phyloP scores from a whole-genome alignment of 1,140 invertebrate species.

The Wiebesia pumilae region DNA sequence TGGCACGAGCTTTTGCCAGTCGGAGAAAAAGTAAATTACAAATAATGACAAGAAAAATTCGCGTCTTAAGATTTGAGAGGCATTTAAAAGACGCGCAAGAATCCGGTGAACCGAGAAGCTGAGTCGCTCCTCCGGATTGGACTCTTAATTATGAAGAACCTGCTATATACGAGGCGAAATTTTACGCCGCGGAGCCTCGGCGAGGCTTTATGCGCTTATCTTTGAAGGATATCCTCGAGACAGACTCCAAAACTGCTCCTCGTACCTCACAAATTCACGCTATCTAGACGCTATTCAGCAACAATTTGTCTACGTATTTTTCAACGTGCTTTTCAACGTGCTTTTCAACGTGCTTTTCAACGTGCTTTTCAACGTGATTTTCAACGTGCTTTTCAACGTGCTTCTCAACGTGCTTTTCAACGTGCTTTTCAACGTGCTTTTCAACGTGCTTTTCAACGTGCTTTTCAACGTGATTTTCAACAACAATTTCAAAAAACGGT shows the following conservation, averaged over 20 bases:
- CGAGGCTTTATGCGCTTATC: not conserved
- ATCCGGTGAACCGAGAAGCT: not conserved
- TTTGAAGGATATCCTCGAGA: not conserved
- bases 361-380: too few relatives aligned
- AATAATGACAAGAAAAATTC: constrained; percentile 3
- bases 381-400: too few relatives aligned
- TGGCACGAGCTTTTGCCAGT: not conserved
- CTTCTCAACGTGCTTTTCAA: too few relatives aligned
- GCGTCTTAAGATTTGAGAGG: not conserved
- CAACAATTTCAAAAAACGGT: too few relatives aligned
- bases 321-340: too few relatives aligned
- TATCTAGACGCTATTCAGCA: not conserved
- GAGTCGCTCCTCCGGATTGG: not conserved
- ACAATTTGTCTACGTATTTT: too few relatives aligned
- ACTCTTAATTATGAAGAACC: constrained; percentile 8
- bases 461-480: too few relatives aligned
- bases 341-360: too few relatives aligned
- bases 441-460: too few relatives aligned
- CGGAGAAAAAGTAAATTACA: constrained; percentile 7
- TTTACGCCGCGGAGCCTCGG: not conserved
- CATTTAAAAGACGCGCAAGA: not conserved
- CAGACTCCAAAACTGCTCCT: not conserved
- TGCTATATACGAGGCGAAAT: not conserved
- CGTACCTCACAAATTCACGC: not conserved
- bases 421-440: too few relatives aligned